These are phyloP conservation scores for Ericerus pela DNA, from an alignment of 1,140 invertebrate genomes.

Conservation along the genomic window DNA sequence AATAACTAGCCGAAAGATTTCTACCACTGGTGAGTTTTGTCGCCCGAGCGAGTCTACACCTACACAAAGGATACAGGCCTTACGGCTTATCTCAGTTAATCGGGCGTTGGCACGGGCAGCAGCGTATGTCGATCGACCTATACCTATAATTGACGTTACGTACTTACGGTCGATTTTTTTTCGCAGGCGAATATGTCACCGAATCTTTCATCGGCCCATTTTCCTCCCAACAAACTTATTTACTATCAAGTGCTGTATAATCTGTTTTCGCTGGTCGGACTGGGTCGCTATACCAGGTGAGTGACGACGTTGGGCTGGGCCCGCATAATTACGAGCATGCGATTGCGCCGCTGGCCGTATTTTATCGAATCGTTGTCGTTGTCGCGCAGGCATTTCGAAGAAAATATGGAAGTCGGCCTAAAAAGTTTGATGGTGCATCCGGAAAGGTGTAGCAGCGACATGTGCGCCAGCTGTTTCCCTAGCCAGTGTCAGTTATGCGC, in stretches of 20 bases:
- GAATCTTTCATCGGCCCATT: constrained; percentile 87
- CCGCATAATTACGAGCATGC: neutral
- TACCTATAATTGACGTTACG: too few relatives aligned
- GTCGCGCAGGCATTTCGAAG: constrained; percentile 30
- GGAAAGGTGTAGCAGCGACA: constrained; percentile 43
- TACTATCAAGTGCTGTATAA: constrained; percentile 90
- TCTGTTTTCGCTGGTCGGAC: constrained; percentile 63
- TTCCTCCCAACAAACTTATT: constrained; percentile 65
- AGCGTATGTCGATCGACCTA: too few relatives aligned
- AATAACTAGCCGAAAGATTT: too few relatives aligned
- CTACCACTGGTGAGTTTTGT: too few relatives aligned
- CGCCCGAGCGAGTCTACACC: too few relatives aligned
- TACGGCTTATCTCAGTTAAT: too few relatives aligned
- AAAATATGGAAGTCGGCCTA: constrained; percentile 54
- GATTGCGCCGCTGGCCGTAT: neutral
- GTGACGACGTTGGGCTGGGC: constrained; percentile 1
- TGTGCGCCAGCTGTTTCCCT: constrained; percentile 45
- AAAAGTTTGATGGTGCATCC: constrained; percentile 67
- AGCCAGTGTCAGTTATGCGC: constrained; percentile 61
- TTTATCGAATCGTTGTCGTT: constrained; percentile 18
- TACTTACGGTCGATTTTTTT: too few relatives aligned
- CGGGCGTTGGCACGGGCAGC: too few relatives aligned
- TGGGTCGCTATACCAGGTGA: constrained; percentile 34
- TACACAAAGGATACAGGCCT: too few relatives aligned
- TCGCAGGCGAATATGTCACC: constrained; percentile 88